Conservation (phyloP, 1,140 invertebrate genomes). For the Lethrus apterus region DNA sequence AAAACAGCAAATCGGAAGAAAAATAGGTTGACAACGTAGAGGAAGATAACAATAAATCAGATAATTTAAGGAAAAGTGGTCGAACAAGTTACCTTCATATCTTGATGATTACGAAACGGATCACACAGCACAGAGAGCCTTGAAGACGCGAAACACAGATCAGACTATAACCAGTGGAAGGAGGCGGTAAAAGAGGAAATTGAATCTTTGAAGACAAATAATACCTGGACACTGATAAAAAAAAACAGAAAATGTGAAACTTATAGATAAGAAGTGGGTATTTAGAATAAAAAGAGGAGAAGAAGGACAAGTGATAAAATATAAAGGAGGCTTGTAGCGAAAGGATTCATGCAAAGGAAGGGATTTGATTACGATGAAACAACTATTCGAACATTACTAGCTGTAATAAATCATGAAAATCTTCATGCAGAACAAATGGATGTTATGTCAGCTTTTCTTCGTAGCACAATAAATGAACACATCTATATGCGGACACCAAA, state of each 20-base stretch:
- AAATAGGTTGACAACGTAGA: slow-evolving; percentile 6
- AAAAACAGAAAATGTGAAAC: slow-evolving; percentile 22
- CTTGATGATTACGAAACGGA: slow-evolving; percentile 4
- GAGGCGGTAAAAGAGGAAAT: slow-evolving; percentile 24
- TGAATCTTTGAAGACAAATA: slow-evolving; percentile 31
- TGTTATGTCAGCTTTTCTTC: slow-evolving; percentile 37
- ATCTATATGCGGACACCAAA: slow-evolving; percentile 41
- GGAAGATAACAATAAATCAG: neutral
- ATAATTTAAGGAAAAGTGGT: neutral
- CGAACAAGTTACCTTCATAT: slow-evolving; percentile 1
- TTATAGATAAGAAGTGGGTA: slow-evolving; percentile 25
- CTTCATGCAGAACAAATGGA: slow-evolving; percentile 27
- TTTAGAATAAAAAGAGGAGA: slow-evolving; percentile 12
- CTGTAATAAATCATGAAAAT: slow-evolving; percentile 15
- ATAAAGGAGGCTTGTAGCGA: slow-evolving; percentile 36
- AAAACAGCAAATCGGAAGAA: neutral
- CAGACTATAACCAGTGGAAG: slow-evolving; percentile 8
- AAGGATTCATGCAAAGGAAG: slow-evolving; percentile 36
- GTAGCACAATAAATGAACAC: slow-evolving; percentile 41
- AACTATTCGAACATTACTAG: slow-evolving; percentile 25
- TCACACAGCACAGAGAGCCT: neutral
- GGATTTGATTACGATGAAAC: slow-evolving; percentile 41
- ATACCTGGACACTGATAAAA: slow-evolving; percentile 32
- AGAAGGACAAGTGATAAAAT: slow-evolving; percentile 5
- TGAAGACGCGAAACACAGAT: slow-evolving; percentile 1